Evolutionary conservation across 1,140 invertebrate species (phyloP).

Genomic region (Chironomus tepperi): DNA sequence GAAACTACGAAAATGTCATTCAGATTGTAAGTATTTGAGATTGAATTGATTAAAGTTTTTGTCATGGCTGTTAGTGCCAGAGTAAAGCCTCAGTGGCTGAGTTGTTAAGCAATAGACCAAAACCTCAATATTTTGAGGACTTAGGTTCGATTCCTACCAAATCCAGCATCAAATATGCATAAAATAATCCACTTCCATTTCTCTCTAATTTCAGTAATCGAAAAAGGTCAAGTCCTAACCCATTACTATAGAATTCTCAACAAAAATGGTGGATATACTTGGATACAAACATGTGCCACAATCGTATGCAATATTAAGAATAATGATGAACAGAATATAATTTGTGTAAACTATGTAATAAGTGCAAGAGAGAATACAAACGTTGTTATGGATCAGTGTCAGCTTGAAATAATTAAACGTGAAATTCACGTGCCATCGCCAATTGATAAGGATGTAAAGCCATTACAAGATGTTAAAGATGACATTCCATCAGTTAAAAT

Average conservation of each 20-base stretch:
- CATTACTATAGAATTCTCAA: conserved; percentile 94
- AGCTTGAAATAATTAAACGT: conserved; percentile 51
- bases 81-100: no score
- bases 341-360: conserved; percentile 91
- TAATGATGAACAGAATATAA: conserved; percentile 91
- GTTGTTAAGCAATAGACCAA: no score
- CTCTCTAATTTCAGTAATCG: conserved; percentile 71
- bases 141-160: no score
- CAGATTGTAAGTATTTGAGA: conserved; percentile 93
- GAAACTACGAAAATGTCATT: conserved; percentile 84
- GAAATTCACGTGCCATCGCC: not conserved
- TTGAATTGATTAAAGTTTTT: no score
- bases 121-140: no score
- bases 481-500: conserved; percentile 80
- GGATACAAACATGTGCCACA: conserved; percentile 93
- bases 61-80: no score
- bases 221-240: conserved; percentile 93
- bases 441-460: conserved; percentile 48
- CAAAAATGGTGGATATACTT: conserved; percentile 89
- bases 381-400: conserved; percentile 86
- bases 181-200: no score
- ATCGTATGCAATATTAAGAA: conserved; percentile 93
- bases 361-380: conserved; percentile 85
- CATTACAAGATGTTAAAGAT: conserved; percentile 68
- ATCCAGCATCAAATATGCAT: no score